Conservation (phyloP, 1,140 invertebrate genomes). For the Olivierus martensii region DNA sequence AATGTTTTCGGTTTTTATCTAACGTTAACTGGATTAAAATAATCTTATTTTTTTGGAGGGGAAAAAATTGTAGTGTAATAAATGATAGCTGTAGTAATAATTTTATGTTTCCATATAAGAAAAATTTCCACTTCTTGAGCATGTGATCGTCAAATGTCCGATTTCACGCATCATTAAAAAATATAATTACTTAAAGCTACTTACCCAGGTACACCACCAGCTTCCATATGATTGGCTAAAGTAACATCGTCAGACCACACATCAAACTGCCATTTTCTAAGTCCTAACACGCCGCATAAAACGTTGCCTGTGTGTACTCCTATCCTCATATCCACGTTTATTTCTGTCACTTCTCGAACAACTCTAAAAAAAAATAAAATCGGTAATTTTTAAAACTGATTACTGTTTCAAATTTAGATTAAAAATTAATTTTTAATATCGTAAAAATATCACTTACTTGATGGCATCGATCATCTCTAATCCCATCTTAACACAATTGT, state of each 20-base stretch:
- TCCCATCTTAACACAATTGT: slow-evolving; percentile 93
- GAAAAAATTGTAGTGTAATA: too few relatives aligned
- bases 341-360: slow-evolving; percentile 69
- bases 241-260: slow-evolving; percentile 57
- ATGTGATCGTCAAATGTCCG: too few relatives aligned
- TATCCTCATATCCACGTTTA: slow-evolving; percentile 88
- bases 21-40: too few relatives aligned
- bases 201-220: slow-evolving; percentile 80
- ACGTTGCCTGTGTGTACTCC: slow-evolving; percentile 51
- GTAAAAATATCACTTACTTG: slow-evolving; percentile 39
- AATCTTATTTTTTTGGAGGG: too few relatives aligned
- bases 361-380: slow-evolving; percentile 53
- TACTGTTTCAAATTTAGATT: too few relatives aligned
- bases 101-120: too few relatives aligned
- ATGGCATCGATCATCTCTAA: slow-evolving; percentile 94
- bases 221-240: slow-evolving; percentile 91
- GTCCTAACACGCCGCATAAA: slow-evolving; percentile 37
- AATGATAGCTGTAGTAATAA: too few relatives aligned
- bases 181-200: slow-evolving; percentile 7
- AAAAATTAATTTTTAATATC: too few relatives aligned
- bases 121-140: too few relatives aligned
- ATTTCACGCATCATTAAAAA: too few relatives aligned
- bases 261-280: slow-evolving; percentile 40
- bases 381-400: too few relatives aligned
- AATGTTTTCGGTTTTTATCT: too few relatives aligned